Base-by-base conservation (phyloP, 2,888 invertebrate species). In the Chesias legatella region DNA sequence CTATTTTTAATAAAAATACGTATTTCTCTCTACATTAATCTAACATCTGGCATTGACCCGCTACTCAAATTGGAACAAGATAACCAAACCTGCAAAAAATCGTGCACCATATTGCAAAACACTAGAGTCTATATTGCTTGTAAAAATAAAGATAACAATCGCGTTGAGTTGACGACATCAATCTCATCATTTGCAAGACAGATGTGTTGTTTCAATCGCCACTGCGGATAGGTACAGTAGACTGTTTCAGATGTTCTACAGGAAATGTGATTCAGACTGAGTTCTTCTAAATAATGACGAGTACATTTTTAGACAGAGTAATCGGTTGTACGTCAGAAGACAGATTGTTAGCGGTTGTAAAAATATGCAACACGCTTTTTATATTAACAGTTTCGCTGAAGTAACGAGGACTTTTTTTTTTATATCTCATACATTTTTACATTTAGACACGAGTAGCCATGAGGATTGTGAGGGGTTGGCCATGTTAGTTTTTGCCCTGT, bases 31-130 rank as follows among this genome's bases (percentile, higher is more conserved):
- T 17, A 17, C 35, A 43, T 51, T 60, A 60, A 58, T 56, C 56
- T 54, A 53, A 55, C 49, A 50, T 47, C 64, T 66, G 64, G 54
- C 69, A 70, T 68, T 70, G 71, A 65, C 67, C 67, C 56, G 56
- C 56, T 53, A 54, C 53, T 45, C 49, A 49, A 64, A 65, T 61
- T 56, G 58, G 53, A 50, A 48, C 54, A 60, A 49, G 53, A 48
- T 56, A 53, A 60, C 49, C 38, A 38, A 53, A 60, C 53, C 55
- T 41, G 27, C 23, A 48, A 43, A 43, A 35, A 10, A 33, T 36
- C 20, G 17, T 28, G 30, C 41, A 17, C 34, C 52, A 38, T 61
- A 60, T 53, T 33, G 39, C 45, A 26, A 32, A 29, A 32, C 5
- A 7, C 3, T 51, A 60, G 34, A 23, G 42, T 43, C 35, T 23